Evolutionary conservation across 2,888 invertebrate species (phyloP), one percentile per base, ranked within the genome.

Genomic region (Mimumesa dahlbomi): DNA sequence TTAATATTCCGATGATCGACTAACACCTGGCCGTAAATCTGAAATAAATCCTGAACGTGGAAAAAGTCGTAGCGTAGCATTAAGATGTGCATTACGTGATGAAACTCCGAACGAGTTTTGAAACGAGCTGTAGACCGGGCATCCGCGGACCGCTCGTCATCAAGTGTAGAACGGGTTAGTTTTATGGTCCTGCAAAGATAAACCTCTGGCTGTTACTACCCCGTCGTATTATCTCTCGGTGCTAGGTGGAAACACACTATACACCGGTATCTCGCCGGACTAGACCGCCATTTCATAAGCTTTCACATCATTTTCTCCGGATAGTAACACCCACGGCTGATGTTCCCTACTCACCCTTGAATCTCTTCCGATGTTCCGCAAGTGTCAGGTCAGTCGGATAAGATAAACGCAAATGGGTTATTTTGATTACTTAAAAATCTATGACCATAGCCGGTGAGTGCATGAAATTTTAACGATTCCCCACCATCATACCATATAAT

Each of bases 181-280:
- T 80, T 80, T 80, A 80, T 68, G 74, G 76, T 66, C 61, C 76
- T 72, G 69, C 75, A 74, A 81, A 81, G 80, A 80, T 80, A 81
- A 80, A 80, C 81, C 81, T 74, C 64, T 67, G 63, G 69, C 69
- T 77, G 71, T 82, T 77, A 81, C 75, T 73, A 78, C 62, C 75
- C 73, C 62, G 54, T 56, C 57, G 66, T 77, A 82, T 79, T 79
- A 82, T 82, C 80, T 80, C 56, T 65, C 70, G 54, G 66, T 58
- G 79, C 67, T 61, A 62, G 67, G 67, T 76, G 58, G 70, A 68
- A 78, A 72, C 69, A 65, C 53, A 66, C 52, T 70, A 63, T 66
- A 72, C 69, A 46, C 63, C 54, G 71, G 62, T 75, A 79, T 75
- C 73, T 79, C 75, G 48, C 65, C 48, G 65, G 61, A 71, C 71